Percentiles rank a stretch among this genome's conserved stretches.
Evolutionary conservation across 2,113 vertebrate species (phyloP).

Genomic region (Tupaia chinensis): DNA sequence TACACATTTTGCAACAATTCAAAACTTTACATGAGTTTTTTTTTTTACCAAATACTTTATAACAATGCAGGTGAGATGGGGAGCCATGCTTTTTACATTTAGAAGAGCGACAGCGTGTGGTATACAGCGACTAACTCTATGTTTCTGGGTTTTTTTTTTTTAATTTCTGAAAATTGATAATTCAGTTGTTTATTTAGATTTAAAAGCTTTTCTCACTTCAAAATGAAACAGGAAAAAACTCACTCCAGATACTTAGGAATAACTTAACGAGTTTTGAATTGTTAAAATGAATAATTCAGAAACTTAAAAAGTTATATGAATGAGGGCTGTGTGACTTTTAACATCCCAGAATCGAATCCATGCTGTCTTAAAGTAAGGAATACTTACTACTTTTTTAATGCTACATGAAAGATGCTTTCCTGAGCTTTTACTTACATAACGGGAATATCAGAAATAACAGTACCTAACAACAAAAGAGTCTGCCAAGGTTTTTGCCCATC

Average conservation of each 20-base stretch:
- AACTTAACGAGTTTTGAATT: constrained; percentile 9
- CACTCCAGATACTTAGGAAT: not conserved
- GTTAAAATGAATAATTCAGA: constrained; percentile 36
- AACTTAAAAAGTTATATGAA: not conserved
- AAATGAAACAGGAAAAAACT: constrained; percentile 25
- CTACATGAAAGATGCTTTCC: not conserved
- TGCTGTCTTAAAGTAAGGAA: constrained; percentile 33
- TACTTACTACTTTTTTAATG: constrained; percentile 21
- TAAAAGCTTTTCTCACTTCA: constrained; percentile 29
- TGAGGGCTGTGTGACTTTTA: not conserved
- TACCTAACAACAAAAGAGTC: constrained; percentile 70
- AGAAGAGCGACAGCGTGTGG: constrained; percentile 41
- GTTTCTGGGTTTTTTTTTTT: not conserved
- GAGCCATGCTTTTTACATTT: constrained; percentile 39
- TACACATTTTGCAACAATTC: constrained; percentile 8
- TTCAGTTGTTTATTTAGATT: constrained; percentile 10
- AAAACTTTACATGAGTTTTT: constrained; percentile 11
- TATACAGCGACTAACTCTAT: not conserved
- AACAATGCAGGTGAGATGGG: not conserved
- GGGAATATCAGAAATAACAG: constrained; percentile 69
- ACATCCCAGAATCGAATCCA: not conserved
- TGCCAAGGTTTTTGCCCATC: constrained; percentile 65
- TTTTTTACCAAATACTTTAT: constrained; percentile 35
- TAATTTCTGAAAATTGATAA: not conserved
- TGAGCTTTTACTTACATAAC: constrained; percentile 22